A percentile compares a stretch with the other conserved stretches of the same genome.
These are phyloP conservation scores for Ataeniobius toweri DNA, from an alignment of 2,797 vertebrate species.

Conservation along the genomic window DNA sequence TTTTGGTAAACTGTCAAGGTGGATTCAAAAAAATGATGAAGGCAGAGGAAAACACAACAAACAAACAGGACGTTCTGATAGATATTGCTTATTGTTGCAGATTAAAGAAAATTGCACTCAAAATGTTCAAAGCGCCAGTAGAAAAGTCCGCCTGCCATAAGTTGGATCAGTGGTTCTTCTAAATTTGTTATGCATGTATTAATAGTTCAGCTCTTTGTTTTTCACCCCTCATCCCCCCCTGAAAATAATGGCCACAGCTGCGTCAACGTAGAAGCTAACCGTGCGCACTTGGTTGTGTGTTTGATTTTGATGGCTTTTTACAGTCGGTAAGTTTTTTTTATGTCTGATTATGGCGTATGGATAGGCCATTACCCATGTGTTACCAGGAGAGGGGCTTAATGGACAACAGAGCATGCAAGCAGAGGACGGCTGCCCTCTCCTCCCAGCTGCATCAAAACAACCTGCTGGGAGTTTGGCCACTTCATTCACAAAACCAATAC, in stretches of 20 bases:
- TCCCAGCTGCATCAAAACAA: slow-evolving; percentile 71
- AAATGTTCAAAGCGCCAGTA: slow-evolving; percentile 56
- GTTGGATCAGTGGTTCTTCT: slow-evolving; percentile 69
- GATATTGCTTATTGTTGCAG: slow-evolving; percentile 77
- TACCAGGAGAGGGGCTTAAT: slow-evolving; percentile 76
- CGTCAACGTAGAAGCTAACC: slow-evolving; percentile 43
- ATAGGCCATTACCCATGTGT: slow-evolving; percentile 75
- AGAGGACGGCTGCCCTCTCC: slow-evolving; percentile 62
- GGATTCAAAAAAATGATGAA: slow-evolving; percentile 47
- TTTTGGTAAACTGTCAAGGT: slow-evolving; percentile 51
- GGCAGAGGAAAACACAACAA: slow-evolving; percentile 48
- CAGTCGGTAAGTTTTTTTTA: slow-evolving; percentile 48
- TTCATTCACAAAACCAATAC: slow-evolving; percentile 81
- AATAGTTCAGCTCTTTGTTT: slow-evolving; percentile 50
- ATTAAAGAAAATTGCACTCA: slow-evolving; percentile 77
- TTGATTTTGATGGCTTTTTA: slow-evolving; percentile 66
- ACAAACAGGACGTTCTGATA: slow-evolving; percentile 64
- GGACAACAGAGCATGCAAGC: slow-evolving; percentile 75
- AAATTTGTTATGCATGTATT: slow-evolving; percentile 54
- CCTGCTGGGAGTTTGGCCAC: slow-evolving; percentile 73
- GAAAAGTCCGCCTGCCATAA: slow-evolving; percentile 62
- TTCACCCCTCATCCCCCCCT: slow-evolving; percentile 40
- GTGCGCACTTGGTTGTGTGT: slow-evolving; percentile 46
- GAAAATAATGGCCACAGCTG: slow-evolving; percentile 80
- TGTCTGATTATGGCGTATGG: slow-evolving; percentile 79